A percentile compares a stretch with the other conserved stretches of the same genome.
Conservation (phyloP, 1,140 invertebrate genomes). For the Achroia grisella region DNA sequence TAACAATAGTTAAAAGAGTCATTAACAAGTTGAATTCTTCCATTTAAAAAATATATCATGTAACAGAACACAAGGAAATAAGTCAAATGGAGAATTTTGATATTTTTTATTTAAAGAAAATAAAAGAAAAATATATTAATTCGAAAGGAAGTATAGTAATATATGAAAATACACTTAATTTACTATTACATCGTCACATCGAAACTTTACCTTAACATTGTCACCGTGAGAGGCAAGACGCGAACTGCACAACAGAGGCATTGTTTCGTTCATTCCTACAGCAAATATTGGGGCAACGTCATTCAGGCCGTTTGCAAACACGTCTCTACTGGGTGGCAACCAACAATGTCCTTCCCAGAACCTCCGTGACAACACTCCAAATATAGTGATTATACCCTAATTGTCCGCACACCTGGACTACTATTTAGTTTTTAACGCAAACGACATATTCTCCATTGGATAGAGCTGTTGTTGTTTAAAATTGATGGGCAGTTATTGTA, state of each 20-base stretch:
- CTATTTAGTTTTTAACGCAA: conserved; percentile 58
- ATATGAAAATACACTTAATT: background rate
- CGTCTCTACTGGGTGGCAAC: conserved; percentile 53
- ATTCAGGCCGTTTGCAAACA: conserved; percentile 65
- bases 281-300: conserved; percentile 60
- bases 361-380: conserved; percentile 64
- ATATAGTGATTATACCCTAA: conserved; percentile 67
- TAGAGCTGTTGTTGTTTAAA: conserved; percentile 32
- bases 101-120: no score
- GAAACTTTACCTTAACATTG: conserved; percentile 36
- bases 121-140: no score
- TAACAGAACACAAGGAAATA: no score
- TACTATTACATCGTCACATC: background rate
- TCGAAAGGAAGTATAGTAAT: no score
- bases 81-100: no score
- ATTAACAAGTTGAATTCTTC: no score
- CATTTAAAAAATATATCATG: no score
- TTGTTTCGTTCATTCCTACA: conserved; percentile 67
- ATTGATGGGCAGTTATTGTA: conserved; percentile 55
- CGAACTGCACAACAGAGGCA: conserved; percentile 52
- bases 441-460: conserved; percentile 43
- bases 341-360: conserved; percentile 56
- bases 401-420: conserved; percentile 58
- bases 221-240: conserved; percentile 40
- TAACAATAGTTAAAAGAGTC: no score